Percentiles rank a stretch among this genome's conserved stretches.
Evolutionary conservation across 2,113 vertebrate species (phyloP).

Genomic region (Pardalotus punctatus): DNA sequence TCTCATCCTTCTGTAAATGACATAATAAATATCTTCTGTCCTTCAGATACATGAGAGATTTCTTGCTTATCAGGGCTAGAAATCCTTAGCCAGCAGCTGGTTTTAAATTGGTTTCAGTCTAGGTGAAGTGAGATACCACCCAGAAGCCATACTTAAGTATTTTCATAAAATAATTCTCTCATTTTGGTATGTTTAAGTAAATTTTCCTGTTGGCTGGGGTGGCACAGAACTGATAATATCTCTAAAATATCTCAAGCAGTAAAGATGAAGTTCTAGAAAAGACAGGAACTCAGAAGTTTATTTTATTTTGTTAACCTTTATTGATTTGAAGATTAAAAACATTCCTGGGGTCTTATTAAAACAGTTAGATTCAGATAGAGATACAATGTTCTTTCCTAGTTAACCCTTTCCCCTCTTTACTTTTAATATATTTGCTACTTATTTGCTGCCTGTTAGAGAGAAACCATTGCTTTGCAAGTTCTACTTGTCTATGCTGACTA

Average conservation of each 20-base stretch:
- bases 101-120: conserved; percentile 72
- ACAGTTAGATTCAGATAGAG: conserved; percentile 21
- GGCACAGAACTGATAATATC: conserved; percentile 63
- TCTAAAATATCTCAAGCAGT: conserved; percentile 56
- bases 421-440: not conserved
- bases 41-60: conserved; percentile 44
- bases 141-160: conserved; percentile 23
- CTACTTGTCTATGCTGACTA: not conserved
- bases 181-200: conserved; percentile 32
- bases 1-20: conserved; percentile 33
- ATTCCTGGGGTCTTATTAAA: conserved; percentile 59
- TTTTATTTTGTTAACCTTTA: conserved; percentile 70
- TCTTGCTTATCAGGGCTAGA: conserved; percentile 50
- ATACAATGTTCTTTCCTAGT: conserved; percentile 46
- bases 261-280: conserved; percentile 66
- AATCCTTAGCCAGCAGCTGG: conserved; percentile 68
- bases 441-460: not conserved
- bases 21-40: conserved; percentile 16
- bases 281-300: conserved; percentile 56
- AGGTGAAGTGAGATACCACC: conserved; percentile 58
- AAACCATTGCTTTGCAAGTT: not conserved
- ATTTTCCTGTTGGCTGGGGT: conserved; percentile 63
- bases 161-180: conserved; percentile 59
- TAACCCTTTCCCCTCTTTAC: conserved; percentile 39
- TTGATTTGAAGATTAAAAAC: conserved; percentile 68